phyloP scores from a whole-genome alignment of 2,888 invertebrate genomes.

The Caenorhabditis panamensis region DNA sequence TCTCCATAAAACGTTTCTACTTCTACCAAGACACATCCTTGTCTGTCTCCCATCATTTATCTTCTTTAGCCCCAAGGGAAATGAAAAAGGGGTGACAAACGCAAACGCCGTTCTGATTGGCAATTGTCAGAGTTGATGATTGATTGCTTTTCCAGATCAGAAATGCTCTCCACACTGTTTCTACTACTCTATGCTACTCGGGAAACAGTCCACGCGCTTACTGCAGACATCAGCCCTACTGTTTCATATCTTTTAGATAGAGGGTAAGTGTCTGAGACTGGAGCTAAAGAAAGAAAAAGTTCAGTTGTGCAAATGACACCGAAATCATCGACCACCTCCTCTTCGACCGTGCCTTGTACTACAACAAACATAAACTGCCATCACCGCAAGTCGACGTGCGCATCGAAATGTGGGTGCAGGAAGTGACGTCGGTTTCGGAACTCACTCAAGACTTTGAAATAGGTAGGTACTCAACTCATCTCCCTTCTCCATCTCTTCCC shows the following conservation, averaged over 20 bases:
- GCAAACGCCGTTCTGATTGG: slow-evolving; percentile 51
- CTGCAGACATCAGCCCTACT: slow-evolving; percentile 59
- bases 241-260: slow-evolving; percentile 56
- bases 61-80: slow-evolving; percentile 50
- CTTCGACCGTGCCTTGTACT: slow-evolving; percentile 74
- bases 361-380: slow-evolving; percentile 79
- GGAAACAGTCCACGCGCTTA: slow-evolving; percentile 43
- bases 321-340: slow-evolving; percentile 80
- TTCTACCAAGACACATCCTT: slow-evolving; percentile 27
- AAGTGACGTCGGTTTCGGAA: slow-evolving; percentile 80
- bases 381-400: slow-evolving; percentile 77
- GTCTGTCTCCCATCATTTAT: slow-evolving; percentile 55
- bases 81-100: slow-evolving; percentile 12
- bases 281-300: background rate
- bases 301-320: slow-evolving; percentile 80
- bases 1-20: too few species aligned
- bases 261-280: slow-evolving; percentile 32
- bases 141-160: background rate
- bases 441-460: slow-evolving; percentile 81
- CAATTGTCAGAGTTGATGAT: slow-evolving; percentile 8
- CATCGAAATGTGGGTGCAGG: slow-evolving; percentile 81
- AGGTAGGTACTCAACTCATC: slow-evolving; percentile 62
- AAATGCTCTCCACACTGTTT: slow-evolving; percentile 59
- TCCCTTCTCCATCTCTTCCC: background rate
- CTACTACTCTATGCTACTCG: slow-evolving; percentile 57